Conservation (phyloP, 2,113 vertebrate genomes). For the Tamias sibiricus region DNA sequence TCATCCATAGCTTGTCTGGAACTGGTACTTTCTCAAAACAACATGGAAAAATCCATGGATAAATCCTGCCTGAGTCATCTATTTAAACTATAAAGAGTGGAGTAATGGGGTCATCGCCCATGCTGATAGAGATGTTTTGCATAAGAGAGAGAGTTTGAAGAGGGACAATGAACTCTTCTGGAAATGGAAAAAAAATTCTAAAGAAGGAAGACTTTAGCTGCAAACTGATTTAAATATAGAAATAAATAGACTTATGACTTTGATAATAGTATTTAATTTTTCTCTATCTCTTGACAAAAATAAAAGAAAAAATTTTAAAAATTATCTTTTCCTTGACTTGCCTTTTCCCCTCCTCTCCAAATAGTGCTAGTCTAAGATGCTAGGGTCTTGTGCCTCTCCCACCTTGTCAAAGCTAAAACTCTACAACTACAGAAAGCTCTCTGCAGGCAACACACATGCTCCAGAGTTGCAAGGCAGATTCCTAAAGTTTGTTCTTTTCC, state of each 20-base stretch:
- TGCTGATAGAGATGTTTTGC: constrained; percentile 34
- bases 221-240: not conserved
- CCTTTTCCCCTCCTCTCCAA: not conserved
- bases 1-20: not conserved
- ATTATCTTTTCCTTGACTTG: not conserved
- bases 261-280: constrained; percentile 3
- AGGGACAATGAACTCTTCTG: constrained; percentile 14
- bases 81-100: constrained; percentile 47
- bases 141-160: not conserved
- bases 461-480: not conserved
- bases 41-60: not conserved
- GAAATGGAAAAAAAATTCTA: constrained; percentile 26
- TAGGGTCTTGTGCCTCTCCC: not conserved
- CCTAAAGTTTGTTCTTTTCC: not conserved
- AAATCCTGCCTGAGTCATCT: constrained; percentile 33
- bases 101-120: not conserved
- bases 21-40: constrained; percentile 24
- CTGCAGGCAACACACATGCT: not conserved
- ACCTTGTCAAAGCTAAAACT: not conserved
- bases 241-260: not conserved
- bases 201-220: not conserved
- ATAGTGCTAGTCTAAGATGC: not conserved
- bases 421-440: not conserved
- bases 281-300: not conserved
- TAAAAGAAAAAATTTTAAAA: not conserved